phyloP scores from a whole-genome alignment of 2,113 vertebrate species.

The human (Homo sapiens) region DNA sequence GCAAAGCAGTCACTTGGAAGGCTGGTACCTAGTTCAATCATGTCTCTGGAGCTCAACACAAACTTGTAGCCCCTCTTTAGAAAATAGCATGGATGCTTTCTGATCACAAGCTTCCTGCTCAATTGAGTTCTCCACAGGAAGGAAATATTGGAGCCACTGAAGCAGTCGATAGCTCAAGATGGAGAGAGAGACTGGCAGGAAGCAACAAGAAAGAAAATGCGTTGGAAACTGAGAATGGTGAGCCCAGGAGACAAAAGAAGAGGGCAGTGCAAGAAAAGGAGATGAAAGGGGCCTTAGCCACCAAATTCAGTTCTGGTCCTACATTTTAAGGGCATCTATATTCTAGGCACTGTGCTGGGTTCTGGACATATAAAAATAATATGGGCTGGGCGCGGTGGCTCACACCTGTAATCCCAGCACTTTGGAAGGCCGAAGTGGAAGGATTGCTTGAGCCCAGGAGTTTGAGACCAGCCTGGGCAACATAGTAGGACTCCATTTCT shows the following conservation, averaged over 20 bases:
- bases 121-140: constrained; percentile 42
- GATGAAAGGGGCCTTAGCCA: background rate
- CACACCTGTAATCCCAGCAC: too few relatives aligned
- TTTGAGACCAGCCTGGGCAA: too few relatives aligned
- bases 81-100: constrained; percentile 46
- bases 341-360: background rate
- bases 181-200: background rate
- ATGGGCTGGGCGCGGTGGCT: too few relatives aligned
- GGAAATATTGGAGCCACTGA: constrained; percentile 21
- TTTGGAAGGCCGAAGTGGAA: too few relatives aligned
- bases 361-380: background rate
- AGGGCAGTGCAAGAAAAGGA: background rate
- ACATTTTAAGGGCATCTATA: background rate
- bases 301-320: background rate
- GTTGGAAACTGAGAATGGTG: background rate
- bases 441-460: too few relatives aligned
- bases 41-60: background rate
- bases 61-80: background rate
- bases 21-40: background rate
- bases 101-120: constrained; percentile 28
- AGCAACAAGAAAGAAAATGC: background rate
- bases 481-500: too few relatives aligned
- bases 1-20: constrained; percentile 17
- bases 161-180: constrained; percentile 12
- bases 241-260: background rate